Base-by-base conservation (phyloP, 1,140 invertebrate genomes). In the Pseudomyrmex gracilis region DNA sequence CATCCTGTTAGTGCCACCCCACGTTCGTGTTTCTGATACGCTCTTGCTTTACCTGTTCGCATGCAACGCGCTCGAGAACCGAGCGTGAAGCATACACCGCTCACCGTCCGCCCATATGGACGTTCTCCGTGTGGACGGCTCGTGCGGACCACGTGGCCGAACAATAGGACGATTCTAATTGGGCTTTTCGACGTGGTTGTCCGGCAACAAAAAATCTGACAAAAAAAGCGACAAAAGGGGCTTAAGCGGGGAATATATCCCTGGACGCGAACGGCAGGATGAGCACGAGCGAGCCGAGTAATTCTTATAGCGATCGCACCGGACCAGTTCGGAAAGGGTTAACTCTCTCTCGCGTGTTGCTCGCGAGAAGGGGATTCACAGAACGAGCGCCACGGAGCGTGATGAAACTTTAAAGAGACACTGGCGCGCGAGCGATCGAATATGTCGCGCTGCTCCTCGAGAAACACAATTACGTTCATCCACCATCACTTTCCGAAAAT, bases 151-250 rank as follows among this genome's bases (percentile, higher is more conserved):
- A 93, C 92, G 92, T 93, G 91, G 89, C 91, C 89, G 70, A 63
- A 93, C 92, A 93, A 93, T 92, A 83, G 92, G 91, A 92, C 84
- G 92, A 91, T 90, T 92, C 91, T 93, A 93, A 93, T 93, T 93
- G 91, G 92, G 91, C 90, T 90, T 89, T 88, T 80, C 83, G 83
- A 87, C 85, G 78, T 82, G 87, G 82, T 71, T 67, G 89, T 73
- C 68, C 83, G 70, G 70, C 85, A 60, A 73, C 82, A 87, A 84
- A 90, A 86, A 86, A 64, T 76, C 15, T 74, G 73, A 73, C 76
- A 85, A 87, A 85, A 90, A 90, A 87, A 58, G 84, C 86, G 85
- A 89, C 90, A 88, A 91, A 91, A 90, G 90, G 87, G 87, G 83
- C 83, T 84, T 84, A 84, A 83, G 84, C 70, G 61, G 66, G 43